A percentile compares a stretch with the other conserved stretches of the same genome.
Evolutionary conservation across 2,113 vertebrate species (phyloP).

Genomic region (Silurus glanis): DNA sequence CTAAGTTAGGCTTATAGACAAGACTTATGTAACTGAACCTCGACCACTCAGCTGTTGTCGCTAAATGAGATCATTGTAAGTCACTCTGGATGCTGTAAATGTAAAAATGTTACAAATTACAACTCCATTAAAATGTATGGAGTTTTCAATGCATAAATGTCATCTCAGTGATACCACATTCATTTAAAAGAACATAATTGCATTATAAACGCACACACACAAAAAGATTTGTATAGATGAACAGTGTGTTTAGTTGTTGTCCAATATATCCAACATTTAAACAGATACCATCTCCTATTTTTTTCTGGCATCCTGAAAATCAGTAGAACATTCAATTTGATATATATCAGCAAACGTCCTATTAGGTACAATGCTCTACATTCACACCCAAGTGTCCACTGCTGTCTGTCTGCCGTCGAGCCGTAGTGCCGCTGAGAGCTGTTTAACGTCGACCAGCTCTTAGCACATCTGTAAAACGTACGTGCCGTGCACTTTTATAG

Average conservation of each 20-base stretch:
- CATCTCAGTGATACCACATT: neutral
- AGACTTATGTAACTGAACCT: too few relatives aligned
- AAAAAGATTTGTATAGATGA: too few relatives aligned
- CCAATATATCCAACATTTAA: neutral
- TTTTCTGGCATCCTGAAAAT: neutral
- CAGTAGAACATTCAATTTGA: neutral
- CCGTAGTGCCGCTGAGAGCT: neutral
- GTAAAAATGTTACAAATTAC: too few relatives aligned
- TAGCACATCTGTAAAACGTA: conserved; percentile 29
- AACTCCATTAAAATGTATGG: neutral
- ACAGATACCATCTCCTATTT: neutral
- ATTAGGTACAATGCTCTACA: neutral
- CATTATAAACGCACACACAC: too few relatives aligned
- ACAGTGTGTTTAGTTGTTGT: neutral
- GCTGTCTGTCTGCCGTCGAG: neutral
- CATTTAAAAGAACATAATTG: neutral
- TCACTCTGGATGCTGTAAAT: too few relatives aligned
- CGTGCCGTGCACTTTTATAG: conserved; percentile 34
- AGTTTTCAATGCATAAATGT: neutral
- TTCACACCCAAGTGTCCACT: neutral
- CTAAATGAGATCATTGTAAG: too few relatives aligned
- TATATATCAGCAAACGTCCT: neutral
- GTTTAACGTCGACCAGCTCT: conserved; percentile 31
- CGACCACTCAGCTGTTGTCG: too few relatives aligned
- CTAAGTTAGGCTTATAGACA: too few relatives aligned